Evolutionary conservation across 2,113 vertebrate genomes (phyloP).

Genomic region (Cephalopholis sonnerati): DNA sequence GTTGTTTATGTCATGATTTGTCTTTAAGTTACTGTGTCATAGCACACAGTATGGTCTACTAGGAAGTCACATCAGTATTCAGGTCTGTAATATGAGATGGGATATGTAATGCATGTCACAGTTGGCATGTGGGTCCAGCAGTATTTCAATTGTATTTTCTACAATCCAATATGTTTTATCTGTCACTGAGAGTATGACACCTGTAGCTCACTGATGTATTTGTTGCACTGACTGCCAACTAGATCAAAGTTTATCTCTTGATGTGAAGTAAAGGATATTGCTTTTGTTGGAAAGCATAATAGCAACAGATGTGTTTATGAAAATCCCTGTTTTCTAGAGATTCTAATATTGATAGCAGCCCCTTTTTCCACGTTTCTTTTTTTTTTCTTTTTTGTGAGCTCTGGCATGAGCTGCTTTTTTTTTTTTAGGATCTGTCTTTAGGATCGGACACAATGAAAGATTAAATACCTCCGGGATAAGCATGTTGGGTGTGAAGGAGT

Average conservation of each 20-base stretch:
- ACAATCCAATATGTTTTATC: constrained; percentile 22
- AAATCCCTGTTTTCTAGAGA: neutral
- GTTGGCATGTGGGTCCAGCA: neutral
- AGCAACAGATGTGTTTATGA: constrained; percentile 7
- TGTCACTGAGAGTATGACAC: constrained; percentile 1
- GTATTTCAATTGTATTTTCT: neutral
- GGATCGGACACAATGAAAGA: neutral
- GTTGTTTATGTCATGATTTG: neutral
- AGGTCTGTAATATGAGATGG: too few species aligned
- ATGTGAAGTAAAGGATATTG: constrained; percentile 35
- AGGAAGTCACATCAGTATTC: neutral
- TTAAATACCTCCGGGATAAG: neutral
- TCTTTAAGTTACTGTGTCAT: neutral
- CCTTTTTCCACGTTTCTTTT: neutral
- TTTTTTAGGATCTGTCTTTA: constrained; percentile 15
- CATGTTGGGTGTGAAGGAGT: neutral
- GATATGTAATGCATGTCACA: neutral
- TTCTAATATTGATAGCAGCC: neutral
- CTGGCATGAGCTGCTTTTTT: neutral
- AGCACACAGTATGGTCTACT: neutral
- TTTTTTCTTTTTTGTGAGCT: neutral
- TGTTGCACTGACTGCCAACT: neutral
- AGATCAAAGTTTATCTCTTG: constrained; percentile 14
- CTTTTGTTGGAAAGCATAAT: neutral
- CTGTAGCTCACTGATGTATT: neutral